Conservation (phyloP, 2,888 invertebrate species). For the Aleiodes leptofemur region DNA sequence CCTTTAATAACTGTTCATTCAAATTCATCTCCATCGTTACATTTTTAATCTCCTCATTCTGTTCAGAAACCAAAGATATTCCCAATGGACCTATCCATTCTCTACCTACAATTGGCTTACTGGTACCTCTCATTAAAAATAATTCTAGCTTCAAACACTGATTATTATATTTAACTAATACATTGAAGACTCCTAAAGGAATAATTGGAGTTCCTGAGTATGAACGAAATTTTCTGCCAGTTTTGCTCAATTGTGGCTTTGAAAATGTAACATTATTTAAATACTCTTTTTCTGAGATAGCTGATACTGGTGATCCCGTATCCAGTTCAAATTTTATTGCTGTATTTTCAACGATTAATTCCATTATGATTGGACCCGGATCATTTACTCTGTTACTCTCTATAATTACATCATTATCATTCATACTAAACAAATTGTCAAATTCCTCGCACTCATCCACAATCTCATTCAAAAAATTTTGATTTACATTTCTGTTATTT, state of each 20-base stretch:
- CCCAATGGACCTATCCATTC: no score
- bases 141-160: no score
- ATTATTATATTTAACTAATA: not conserved
- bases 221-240: not conserved
- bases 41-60: no score
- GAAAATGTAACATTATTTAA: no score
- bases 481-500: conserved; percentile 1
- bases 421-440: not conserved
- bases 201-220: not conserved
- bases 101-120: no score
- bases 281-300: conserved; percentile 37
- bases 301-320: conserved; percentile 52
- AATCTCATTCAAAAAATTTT: conserved; percentile 4
- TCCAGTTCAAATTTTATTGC: conserved; percentile 47
- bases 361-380: conserved; percentile 21
- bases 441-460: not conserved
- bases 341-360: conserved; percentile 19
- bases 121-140: no score
- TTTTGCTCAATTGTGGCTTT: not conserved
- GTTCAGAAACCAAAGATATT: no score
- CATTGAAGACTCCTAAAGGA: not conserved
- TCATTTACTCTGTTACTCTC: not conserved
- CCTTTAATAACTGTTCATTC: no score
- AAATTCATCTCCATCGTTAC: no score
- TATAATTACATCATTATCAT: conserved; percentile 14